Percentiles rank a stretch among this genome's conserved stretches.
phyloP scores from a whole-genome alignment of 2,113 vertebrate species.

The Ptilonorhynchus violaceus region DNA sequence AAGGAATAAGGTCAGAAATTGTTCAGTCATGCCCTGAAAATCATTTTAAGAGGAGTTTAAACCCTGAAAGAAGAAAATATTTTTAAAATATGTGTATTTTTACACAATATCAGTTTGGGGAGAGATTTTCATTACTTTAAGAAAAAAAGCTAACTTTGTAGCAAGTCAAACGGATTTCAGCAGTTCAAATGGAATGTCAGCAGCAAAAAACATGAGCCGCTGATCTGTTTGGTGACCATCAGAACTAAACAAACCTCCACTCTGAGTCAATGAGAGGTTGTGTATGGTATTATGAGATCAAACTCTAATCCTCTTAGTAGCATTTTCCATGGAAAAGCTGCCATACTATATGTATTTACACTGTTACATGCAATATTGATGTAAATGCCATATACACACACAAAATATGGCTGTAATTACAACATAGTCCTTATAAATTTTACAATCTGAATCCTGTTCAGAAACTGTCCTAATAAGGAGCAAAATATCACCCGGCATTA shows the following conservation, averaged over 20 bases:
- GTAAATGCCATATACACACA: neutral
- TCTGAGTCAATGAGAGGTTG: neutral
- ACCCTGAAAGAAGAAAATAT: neutral
- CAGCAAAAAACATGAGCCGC: neutral
- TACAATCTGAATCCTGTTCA: neutral
- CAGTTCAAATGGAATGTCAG: neutral
- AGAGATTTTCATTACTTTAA: neutral
- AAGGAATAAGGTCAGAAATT: neutral
- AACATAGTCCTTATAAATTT: neutral
- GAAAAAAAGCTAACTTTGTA: neutral
- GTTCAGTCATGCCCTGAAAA: neutral
- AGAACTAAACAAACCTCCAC: neutral
- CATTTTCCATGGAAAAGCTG: neutral
- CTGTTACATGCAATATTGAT: neutral
- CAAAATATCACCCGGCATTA: neutral
- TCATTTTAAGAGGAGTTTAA: neutral
- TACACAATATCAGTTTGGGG: fast-evolving
- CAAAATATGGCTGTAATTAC: neutral
- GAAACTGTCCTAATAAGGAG: neutral
- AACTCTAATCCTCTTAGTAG: slow-evolving; percentile 16
- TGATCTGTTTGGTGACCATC: neutral
- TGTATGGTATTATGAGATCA: neutral
- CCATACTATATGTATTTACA: neutral
- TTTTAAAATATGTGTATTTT: neutral
- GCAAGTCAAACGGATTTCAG: neutral